Percentiles rank a stretch among this genome's conserved stretches.
Conservation (phyloP, 2,797 vertebrate genomes). For the Dendrocincla fuliginosa region DNA sequence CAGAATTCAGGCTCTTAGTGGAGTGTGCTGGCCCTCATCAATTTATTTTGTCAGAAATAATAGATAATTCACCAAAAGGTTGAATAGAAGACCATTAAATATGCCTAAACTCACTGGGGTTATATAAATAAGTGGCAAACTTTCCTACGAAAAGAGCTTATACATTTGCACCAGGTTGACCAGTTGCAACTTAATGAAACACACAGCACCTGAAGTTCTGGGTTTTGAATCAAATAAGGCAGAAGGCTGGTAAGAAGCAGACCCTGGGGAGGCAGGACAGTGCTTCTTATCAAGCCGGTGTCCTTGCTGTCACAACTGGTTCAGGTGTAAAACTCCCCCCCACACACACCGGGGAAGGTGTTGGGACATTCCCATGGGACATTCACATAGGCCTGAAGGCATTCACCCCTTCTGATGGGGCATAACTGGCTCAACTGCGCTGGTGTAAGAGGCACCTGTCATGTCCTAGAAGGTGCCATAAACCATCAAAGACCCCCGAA, state of each 20-base stretch:
- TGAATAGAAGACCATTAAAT: background rate
- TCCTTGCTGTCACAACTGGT: background rate
- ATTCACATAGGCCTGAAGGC: background rate
- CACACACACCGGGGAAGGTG: background rate
- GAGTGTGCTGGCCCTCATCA: background rate
- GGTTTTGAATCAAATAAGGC: background rate
- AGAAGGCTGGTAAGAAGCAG: background rate
- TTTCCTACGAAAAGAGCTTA: background rate
- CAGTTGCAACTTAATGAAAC: background rate
- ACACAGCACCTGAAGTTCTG: background rate
- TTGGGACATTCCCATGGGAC: background rate
- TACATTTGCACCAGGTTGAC: background rate
- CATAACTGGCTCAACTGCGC: background rate
- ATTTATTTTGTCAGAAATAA: background rate
- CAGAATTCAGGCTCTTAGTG: background rate
- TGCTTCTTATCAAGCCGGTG: background rate
- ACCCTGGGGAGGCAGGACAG: too few relatives aligned
- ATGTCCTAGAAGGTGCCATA: background rate
- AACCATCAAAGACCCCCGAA: background rate
- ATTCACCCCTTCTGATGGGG: background rate
- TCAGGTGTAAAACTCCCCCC: background rate
- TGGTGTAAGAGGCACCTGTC: background rate
- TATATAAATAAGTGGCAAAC: background rate
- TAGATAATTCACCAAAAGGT: background rate
- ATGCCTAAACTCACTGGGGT: background rate